Evolutionary conservation across 53 echinoderm and acorn worm species (phyloP).

Genomic region (Echinometra lucunter): DNA sequence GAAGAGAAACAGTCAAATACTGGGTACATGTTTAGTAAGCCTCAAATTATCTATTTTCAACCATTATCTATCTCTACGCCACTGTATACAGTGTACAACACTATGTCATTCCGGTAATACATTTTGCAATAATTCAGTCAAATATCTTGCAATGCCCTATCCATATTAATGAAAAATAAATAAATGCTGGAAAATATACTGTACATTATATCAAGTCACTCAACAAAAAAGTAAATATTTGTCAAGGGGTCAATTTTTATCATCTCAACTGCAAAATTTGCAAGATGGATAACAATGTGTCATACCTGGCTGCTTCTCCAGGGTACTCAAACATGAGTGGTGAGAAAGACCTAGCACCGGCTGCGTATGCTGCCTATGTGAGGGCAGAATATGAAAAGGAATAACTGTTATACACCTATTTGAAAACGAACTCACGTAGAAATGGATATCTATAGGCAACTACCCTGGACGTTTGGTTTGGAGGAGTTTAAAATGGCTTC

Average conservation of each 20-base stretch:
- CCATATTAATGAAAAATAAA: background rate
- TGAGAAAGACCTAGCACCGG: constrained; percentile 67
- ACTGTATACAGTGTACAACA: too few relatives aligned
- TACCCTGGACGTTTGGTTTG: background rate
- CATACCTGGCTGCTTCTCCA: constrained; percentile 74
- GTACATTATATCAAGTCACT: too few relatives aligned
- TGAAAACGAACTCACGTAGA: too few relatives aligned
- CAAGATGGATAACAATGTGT: background rate
- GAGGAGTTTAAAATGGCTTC: too few relatives aligned
- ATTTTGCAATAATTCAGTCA: too few relatives aligned
- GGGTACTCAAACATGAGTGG: constrained; percentile 73
- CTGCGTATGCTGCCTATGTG: constrained; percentile 84
- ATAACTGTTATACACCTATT: background rate
- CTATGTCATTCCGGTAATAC: too few relatives aligned
- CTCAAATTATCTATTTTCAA: too few relatives aligned
- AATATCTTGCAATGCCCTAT: background rate
- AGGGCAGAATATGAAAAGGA: background rate
- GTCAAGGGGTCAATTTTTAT: background rate
- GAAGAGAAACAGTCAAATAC: background rate
- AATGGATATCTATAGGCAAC: background rate
- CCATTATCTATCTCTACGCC: too few relatives aligned
- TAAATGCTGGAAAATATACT: background rate
- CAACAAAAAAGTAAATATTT: background rate
- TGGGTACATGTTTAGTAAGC: too few relatives aligned
- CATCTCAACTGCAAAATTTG: background rate